phyloP scores from a whole-genome alignment of 1,140 invertebrate genomes.

The Drosophila parvula region DNA sequence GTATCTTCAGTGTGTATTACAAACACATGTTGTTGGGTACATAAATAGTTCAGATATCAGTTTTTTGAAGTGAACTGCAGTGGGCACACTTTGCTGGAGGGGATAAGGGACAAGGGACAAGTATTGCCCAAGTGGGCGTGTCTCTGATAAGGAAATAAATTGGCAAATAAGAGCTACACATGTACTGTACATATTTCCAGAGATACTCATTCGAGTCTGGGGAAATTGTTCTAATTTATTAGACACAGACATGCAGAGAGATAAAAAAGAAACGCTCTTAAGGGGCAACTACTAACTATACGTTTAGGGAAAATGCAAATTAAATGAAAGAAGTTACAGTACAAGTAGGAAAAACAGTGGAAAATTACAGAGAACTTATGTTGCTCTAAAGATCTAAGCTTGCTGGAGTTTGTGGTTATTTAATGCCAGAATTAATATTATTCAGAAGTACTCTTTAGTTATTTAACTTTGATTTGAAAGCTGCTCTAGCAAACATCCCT shows the following conservation, averaged over 20 bases:
- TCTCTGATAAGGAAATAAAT: conserved; percentile 26
- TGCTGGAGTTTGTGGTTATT: background rate
- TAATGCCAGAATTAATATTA: background rate
- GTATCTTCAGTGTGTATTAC: conserved; percentile 11
- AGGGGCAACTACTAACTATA: background rate
- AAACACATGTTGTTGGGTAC: background rate
- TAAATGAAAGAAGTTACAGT: background rate
- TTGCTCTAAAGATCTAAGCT: background rate
- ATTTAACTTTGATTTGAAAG: background rate
- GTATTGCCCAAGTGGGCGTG: conserved; percentile 1
- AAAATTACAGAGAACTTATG: background rate
- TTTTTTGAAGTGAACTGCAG: conserved; percentile 1
- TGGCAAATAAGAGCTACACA: background rate
- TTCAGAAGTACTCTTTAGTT: background rate
- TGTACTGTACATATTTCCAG: background rate
- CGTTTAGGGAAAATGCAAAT: background rate
- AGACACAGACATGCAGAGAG: background rate
- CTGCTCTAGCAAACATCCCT: background rate
- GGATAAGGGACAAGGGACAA: background rate
- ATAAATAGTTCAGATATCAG: conserved; percentile 21
- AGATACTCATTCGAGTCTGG: background rate
- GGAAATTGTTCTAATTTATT: background rate
- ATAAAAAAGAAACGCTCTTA: background rate
- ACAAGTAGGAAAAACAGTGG: background rate
- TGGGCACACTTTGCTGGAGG: background rate